Base-by-base conservation (phyloP, 2,797 vertebrate genomes). In the Tinamus major region DNA sequence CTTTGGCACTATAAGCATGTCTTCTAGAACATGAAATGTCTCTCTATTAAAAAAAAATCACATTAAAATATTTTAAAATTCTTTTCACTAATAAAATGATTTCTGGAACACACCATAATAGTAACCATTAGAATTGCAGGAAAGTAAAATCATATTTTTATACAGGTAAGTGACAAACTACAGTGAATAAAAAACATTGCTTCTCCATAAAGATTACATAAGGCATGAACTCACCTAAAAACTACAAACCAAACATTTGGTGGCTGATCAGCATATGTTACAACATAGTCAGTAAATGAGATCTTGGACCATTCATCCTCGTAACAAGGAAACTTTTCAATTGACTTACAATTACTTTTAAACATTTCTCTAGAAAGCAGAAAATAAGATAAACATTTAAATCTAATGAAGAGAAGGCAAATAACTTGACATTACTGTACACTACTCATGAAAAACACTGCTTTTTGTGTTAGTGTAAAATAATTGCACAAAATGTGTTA, bases 161-260 rank as follows among this genome's bases (percentile, higher is more conserved):
- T 70, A 81, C 18, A 49, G 16, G 4, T 46, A 68, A 68, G 10
- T 56, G 46, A 39, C 70, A 90, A 85, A 13, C 0, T 13, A 37
- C 1, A 53, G 16, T 3, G 7, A 58, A 39, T 29, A 13, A 53
- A 31, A 29, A 37, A 49, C 31, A 65, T 13, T 63, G 7, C 4
- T 48, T 80, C 31, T 35, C 42, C 4, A 3, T 15, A 80, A 17
- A 8, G 55, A 13, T 27, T 65, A 27, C 5, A 74, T 0, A 79
- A 56, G 16, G 33, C 71, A 48, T 37, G 35, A 85, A 80, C 92
- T 97, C 89, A 99, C 99, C 99, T 99, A 91, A 99, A 99, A 74
- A 99, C 80, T 92, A 99, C 96, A 93, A 98, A 97, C 99, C 99
- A 99, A 59, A 95, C 95, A 93, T 97, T 98, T 72, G 97, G 91